Evolutionary conservation across 1,140 invertebrate genomes (phyloP).

Genomic region (Drosophila asahinai): DNA sequence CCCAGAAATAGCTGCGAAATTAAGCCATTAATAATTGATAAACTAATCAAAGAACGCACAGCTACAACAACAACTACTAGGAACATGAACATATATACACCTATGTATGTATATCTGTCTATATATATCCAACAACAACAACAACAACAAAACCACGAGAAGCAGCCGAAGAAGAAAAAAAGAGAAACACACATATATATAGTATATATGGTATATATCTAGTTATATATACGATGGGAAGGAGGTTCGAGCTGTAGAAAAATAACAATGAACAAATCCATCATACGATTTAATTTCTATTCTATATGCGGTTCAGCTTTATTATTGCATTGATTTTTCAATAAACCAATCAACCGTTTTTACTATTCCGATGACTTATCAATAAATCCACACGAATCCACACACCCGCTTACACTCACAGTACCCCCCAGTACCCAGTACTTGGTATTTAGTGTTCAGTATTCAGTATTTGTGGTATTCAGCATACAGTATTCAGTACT

Average conservation of each 20-base stretch:
- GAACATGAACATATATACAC: conserved; percentile 47
- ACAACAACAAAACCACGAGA: conserved; percentile 4
- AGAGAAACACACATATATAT: neutral
- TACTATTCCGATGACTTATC: conserved; percentile 67
- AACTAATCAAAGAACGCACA: conserved; percentile 53
- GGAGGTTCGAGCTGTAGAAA: conserved; percentile 10
- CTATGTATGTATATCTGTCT: conserved; percentile 29
- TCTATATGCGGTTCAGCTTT: conserved; percentile 85
- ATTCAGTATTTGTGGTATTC: neutral
- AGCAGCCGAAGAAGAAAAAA: neutral
- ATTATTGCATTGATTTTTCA: conserved; percentile 82
- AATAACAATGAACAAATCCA: conserved; percentile 67
- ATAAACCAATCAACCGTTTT: conserved; percentile 67
- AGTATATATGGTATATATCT: neutral
- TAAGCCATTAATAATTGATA: conserved; percentile 42
- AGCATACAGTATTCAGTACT: neutral
- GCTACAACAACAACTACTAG: conserved; percentile 30
- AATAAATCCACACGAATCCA: conserved; percentile 40
- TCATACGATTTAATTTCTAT: conserved; percentile 85
- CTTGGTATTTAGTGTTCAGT: neutral
- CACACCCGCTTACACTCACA: conserved; percentile 23
- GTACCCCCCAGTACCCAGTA: conserved; percentile 10
- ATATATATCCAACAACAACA: conserved; percentile 1
- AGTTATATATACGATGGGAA: conserved; percentile 16
- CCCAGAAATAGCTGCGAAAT: conserved; percentile 33